Base-by-base conservation (phyloP, 2,113 vertebrate species). In the Ictalurus punctatus region DNA sequence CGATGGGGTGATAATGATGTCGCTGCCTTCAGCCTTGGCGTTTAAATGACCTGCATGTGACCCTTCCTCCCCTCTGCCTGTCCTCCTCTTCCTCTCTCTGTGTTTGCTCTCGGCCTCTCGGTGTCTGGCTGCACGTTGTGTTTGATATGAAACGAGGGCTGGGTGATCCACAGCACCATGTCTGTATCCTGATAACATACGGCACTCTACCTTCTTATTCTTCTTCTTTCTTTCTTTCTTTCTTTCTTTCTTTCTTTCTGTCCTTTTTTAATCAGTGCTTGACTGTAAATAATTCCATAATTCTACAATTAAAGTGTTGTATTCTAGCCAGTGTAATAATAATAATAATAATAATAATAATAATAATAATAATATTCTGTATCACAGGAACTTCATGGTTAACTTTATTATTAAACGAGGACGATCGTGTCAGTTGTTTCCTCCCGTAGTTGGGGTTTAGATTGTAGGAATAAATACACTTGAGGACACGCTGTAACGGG, bases 21-120 rank as follows among this genome's bases (percentile, higher is more conserved):
- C 91, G 91, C 90, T 94, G 94, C 92, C 91, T 95, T 96, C 95
- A 97, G 96, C 95, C 95, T 96, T 97, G 96, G 95, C 93, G 95
- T 97, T 96, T 96, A 96, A 96, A 96, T 96, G 93, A 94, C 93
- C 90, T 96, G 96, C 96, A 97, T 96, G 96, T 91, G 91, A 92
- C 92, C 92, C 95, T 93, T 94, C 91, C 88, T 89, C 88, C 91
- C 44, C 58, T 89, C 40, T 88, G 89, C 90, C 84, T 88, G 91
- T 86, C 85, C 88, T 90, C 71, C 80, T 89, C 88, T 89, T 86
- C 86, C 80, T 86, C 71, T 79, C 86, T 90, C 86, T 90, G 65
- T 91, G 82, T 89, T 88, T 81, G 87, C 86, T 91, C 69, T 87
- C 74, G 87, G 85, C 89, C 82, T 92, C 56, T 90, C 30, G 74